These are phyloP conservation scores for Myotis vivesi DNA, from an alignment of 2,797 vertebrate species.

Conservation along the genomic window DNA sequence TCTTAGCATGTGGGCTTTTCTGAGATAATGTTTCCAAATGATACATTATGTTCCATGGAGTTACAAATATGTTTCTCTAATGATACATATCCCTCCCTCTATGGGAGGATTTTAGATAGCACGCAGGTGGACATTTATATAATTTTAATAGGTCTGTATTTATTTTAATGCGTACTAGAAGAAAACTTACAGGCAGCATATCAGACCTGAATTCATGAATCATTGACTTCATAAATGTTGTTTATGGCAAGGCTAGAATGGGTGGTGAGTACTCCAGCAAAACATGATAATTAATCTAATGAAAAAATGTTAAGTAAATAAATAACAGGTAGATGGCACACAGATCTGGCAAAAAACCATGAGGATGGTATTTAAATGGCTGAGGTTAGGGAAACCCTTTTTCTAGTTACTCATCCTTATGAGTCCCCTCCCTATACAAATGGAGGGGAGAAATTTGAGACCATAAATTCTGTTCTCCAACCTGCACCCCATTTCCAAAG, in stretches of 20 bases:
- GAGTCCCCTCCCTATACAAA: neutral
- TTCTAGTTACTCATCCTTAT: neutral
- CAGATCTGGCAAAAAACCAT: slow-evolving; percentile 20
- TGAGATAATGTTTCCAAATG: neutral
- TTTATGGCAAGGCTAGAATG: neutral
- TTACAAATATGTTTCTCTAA: neutral
- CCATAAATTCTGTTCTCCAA: neutral
- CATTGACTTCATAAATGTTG: slow-evolving; percentile 22
- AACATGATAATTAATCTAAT: slow-evolving; percentile 18
- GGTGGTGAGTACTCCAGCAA: neutral
- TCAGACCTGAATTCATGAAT: neutral
- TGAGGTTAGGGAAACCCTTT: neutral
- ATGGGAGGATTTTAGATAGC: neutral
- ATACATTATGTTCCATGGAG: too few species aligned
- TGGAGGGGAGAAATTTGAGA: neutral
- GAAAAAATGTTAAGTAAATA: slow-evolving; percentile 33
- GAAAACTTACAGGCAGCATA: neutral
- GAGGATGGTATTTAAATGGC: neutral
- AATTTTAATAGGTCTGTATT: neutral
- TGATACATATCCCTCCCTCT: neutral
- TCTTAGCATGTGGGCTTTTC: neutral
- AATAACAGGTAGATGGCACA: slow-evolving; percentile 7
- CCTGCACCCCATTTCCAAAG: neutral
- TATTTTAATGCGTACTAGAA: neutral
- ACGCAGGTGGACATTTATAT: neutral